Base-by-base conservation (phyloP, 2,888 invertebrate genomes). In the Pseudococcus jackbeardsleyi region DNA sequence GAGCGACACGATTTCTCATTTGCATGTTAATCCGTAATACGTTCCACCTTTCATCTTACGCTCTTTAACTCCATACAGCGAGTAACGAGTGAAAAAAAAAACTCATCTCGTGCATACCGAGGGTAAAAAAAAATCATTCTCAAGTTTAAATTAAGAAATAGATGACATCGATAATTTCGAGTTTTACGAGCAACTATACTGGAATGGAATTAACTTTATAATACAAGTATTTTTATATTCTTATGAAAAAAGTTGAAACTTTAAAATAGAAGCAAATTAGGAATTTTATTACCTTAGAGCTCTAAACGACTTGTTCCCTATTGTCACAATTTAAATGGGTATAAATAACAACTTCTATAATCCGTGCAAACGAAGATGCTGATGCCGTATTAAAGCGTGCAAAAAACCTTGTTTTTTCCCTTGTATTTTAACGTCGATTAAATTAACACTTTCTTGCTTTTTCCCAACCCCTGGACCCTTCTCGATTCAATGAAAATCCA, bases 261-360 rank as follows among this genome's bases (percentile, higher is more conserved):
- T 46, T 46, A n/a, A 82, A 82, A 82, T 82, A 82, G 42, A 82
- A 82, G 46, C 46, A 33, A 82, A 82, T 82, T 82, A 82, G 19
- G 79, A 42, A 82, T 82, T 82, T 82, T 82, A 82, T 46, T 82
- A 82, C 79, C 79, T 82, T 82, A 46, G 79, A 42, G 46, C 79
- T 82, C 79, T n/a, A 82, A 82, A 82, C 79, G 79, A 82, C 42
- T 82, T 82, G 79, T 82, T 82, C 79, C 79, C 79, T 82, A 82
- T 82, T 82, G 79, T 82, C 79, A 82, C 79, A 82, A 82, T 82
- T 82, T 82, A 82, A 46, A 82, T 82, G 79, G 19, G 79, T 33
- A 82, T 82, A 82, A 82, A 82, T 82, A 82, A 82, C 79, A 82
- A 82, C 46, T 46, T 82, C 79, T 82, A 82, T 82, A 46, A 79